These are phyloP conservation scores for Dascillus cervinus DNA, from an alignment of 2,888 invertebrate species.

Conservation along the genomic window DNA sequence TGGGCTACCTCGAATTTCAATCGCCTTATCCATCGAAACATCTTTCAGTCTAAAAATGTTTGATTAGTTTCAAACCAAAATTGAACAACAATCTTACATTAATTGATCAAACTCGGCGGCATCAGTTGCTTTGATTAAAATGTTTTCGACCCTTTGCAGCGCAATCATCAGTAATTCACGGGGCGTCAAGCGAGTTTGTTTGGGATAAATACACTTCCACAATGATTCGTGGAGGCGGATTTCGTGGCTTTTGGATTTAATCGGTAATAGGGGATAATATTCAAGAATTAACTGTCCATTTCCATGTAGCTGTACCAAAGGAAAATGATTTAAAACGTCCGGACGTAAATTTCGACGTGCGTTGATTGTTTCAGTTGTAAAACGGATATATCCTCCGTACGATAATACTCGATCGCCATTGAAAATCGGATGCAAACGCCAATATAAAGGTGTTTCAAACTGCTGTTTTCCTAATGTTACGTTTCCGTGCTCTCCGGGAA, in stretches of 20 bases:
- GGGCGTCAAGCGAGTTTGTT: slow-evolving; percentile 51
- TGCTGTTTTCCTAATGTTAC: slow-evolving; percentile 47
- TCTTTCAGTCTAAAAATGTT: slow-evolving; percentile 53
- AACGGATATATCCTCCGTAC: slow-evolving; percentile 83
- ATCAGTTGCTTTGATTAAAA: slow-evolving; percentile 63
- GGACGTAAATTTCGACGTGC: slow-evolving; percentile 41
- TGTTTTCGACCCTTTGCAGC: slow-evolving; percentile 74
- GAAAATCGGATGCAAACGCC: slow-evolving; percentile 73
- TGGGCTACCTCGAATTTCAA: slow-evolving; percentile 57
- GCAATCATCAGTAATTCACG: slow-evolving; percentile 85
- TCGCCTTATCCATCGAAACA: slow-evolving; percentile 76
- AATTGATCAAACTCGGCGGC: slow-evolving; percentile 50
- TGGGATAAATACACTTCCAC: slow-evolving; percentile 53
- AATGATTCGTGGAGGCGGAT: slow-evolving; percentile 67
- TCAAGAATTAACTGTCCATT: slow-evolving; percentile 64
- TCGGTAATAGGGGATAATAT: slow-evolving; percentile 49
- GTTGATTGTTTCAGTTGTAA: slow-evolving; percentile 55
- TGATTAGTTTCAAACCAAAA: not conserved
- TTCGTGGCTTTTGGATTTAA: slow-evolving; percentile 44
- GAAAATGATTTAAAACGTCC: slow-evolving; percentile 48
- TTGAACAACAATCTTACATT: slow-evolving; percentile 40
- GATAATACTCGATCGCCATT: slow-evolving; percentile 82
- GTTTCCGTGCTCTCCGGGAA: slow-evolving; percentile 53
- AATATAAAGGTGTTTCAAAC: slow-evolving; percentile 66
- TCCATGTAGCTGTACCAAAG: slow-evolving; percentile 77